Evolutionary conservation across 2,113 vertebrate genomes (phyloP).

Genomic region (Triplophysa siluroides): DNA sequence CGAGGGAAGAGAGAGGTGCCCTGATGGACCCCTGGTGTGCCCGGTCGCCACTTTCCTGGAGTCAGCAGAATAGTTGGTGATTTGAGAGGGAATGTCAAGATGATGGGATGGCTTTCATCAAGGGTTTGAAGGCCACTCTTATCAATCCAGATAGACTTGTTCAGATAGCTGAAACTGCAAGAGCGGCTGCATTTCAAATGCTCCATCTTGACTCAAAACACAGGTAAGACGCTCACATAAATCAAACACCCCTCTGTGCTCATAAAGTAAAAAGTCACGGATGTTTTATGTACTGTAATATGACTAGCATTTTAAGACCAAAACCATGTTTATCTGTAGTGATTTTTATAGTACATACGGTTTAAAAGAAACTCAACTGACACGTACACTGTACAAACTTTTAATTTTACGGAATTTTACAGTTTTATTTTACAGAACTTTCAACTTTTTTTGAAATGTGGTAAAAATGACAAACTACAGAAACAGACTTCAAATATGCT

Average conservation of each 20-base stretch:
- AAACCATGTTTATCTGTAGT: no score
- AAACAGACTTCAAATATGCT: no score
- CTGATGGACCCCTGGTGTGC: constrained; percentile 49
- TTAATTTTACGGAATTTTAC: no score
- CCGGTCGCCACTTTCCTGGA: constrained; percentile 60
- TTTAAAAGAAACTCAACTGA: no score
- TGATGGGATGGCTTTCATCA: constrained; percentile 51
- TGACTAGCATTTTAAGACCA: no score
- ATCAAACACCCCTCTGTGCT: neutral
- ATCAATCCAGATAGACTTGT: constrained; percentile 44
- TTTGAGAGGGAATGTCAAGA: constrained; percentile 49
- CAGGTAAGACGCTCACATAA: neutral
- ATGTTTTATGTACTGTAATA: neutral
- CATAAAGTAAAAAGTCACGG: no score
- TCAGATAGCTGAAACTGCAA: constrained; percentile 53
- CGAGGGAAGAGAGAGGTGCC: neutral
- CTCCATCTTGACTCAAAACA: constrained; percentile 21
- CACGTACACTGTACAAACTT: no score
- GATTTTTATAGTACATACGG: no score
- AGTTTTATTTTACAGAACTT: no score
- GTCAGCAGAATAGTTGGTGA: constrained; percentile 55
- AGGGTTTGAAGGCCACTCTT: constrained; percentile 43
- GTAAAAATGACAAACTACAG: no score
- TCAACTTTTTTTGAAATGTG: no score
- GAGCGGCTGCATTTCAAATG: constrained; percentile 10